Base-by-base conservation (phyloP, 2,797 vertebrate genomes). In the Gastrophryne carolinensis region DNA sequence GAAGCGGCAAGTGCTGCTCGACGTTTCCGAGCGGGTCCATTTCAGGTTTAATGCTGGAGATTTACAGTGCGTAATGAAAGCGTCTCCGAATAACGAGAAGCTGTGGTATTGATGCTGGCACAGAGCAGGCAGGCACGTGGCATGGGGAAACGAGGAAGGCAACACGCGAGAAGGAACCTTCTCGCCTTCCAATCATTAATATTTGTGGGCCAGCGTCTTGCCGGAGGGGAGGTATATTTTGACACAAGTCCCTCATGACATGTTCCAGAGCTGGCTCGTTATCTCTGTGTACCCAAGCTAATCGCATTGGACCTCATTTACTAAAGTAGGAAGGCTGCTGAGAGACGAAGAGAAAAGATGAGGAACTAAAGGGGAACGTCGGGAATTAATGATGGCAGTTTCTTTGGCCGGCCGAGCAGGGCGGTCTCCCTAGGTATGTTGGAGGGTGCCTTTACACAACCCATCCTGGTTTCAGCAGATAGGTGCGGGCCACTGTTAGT, bases 181-280 rank as follows among this genome's bases (percentile, higher is more conserved):
- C 19, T 52, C 15, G 15, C 15, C 39, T 67, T 30, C 26, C 15
- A 23, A 23, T 56, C 52, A 69, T 69, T 56, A 69, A 19, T 19
- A 41, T 54, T 39, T 27, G 50, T 69, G 50, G 65, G 50, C 23
- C 65, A 69, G n/a, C 21, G 53, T 34, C 27, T 19, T 26, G 65
- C 65, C 52, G 19, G 27, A 54, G 52, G 65, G 32, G 12, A 56
- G 34, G 35, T 39, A 41, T 56, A 69, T 56, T 69, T 26, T 69
- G 65, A 69, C n/a, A 37, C 19, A 21, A 10, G 23, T 69, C 35
- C 50, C 50, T 56, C 8, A n/a, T 67, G 64, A 67, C 64, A 67
- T 67, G 50, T 53, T 35, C 47, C 49, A 68, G 30, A 13, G 6
- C 3, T 11, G 27, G 32, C 34, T 69, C 65, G 56, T 69, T 69